phyloP scores from a whole-genome alignment of 2,797 vertebrate genomes.

The Manis crassicaudata region DNA sequence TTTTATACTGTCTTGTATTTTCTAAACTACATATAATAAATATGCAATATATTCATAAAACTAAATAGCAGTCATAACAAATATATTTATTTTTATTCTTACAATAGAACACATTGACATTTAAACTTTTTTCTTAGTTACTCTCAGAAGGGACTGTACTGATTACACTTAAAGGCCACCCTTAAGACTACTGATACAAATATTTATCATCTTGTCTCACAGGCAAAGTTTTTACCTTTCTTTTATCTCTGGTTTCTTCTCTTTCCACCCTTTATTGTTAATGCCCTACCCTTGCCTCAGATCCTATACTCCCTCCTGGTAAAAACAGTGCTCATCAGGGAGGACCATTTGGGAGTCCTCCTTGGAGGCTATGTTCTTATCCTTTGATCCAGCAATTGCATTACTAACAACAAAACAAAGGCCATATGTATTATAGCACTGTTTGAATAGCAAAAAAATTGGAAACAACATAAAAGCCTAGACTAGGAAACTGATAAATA shows the following conservation, averaged over 20 bases:
- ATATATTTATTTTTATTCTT: not conserved
- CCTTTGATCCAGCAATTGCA: not conserved
- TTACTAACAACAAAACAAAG: not conserved
- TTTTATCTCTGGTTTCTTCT: constrained; percentile 19
- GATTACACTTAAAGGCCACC: constrained; percentile 61
- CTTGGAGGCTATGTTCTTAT: not conserved
- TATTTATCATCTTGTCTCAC: constrained; percentile 33
- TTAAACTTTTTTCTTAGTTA: constrained; percentile 55
- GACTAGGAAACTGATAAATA: not conserved
- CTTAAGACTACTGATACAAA: constrained; percentile 12
- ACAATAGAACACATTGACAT: constrained; percentile 42
- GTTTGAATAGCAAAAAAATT: not conserved
- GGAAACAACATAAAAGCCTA: not conserved
- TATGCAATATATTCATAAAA: constrained; percentile 16
- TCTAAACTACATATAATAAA: constrained; percentile 5
- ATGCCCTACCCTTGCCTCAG: not conserved
- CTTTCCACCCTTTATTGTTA: not conserved
- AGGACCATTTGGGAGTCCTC: not conserved
- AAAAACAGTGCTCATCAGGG: not conserved
- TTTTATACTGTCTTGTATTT: constrained; percentile 33
- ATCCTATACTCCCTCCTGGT: not conserved
- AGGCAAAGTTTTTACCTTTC: not conserved
- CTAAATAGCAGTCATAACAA: not conserved
- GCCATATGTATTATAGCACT: not conserved
- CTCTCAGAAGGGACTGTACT: not conserved